These are phyloP conservation scores for Epistrophella euchroma DNA, from an alignment of 2,888 invertebrate genomes.

Conservation along the genomic window DNA sequence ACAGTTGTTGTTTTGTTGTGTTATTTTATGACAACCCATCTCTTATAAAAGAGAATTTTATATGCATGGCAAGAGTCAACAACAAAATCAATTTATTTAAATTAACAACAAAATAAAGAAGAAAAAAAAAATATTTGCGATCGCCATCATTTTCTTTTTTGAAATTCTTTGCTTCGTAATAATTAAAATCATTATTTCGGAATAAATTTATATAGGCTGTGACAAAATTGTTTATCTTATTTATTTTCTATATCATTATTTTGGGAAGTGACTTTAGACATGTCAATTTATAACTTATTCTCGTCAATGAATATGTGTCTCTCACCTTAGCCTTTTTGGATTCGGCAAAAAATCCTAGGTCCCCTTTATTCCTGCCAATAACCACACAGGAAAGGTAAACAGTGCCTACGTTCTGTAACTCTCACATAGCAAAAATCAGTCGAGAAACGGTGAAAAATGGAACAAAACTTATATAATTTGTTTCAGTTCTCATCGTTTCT, in stretches of 20 bases:
- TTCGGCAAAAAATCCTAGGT: too few species aligned
- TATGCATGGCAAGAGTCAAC: conserved; percentile 50
- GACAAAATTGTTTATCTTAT: not conserved
- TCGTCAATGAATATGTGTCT: too few species aligned
- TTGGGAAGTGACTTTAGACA: too few species aligned
- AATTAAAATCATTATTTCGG: not conserved
- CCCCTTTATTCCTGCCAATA: too few species aligned
- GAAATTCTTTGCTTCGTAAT: not conserved
- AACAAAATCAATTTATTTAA: conserved; percentile 50
- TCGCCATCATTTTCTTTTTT: conserved; percentile 52
- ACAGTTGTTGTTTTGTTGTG: conserved; percentile 68
- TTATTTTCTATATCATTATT: not conserved
- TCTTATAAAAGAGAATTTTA: conserved; percentile 42
- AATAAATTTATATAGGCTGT: not conserved
- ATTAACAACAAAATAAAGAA: conserved; percentile 39
- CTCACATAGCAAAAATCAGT: too few species aligned
- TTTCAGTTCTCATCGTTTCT: too few species aligned
- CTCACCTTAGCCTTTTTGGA: too few species aligned
- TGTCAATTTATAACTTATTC: too few species aligned
- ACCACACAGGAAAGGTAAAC: too few species aligned
- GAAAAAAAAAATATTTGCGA: conserved; percentile 44
- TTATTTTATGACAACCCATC: conserved; percentile 67
- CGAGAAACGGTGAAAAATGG: too few species aligned
- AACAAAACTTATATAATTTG: too few species aligned
- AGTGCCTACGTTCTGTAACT: too few species aligned